A percentile compares a stretch with the other conserved stretches of the same genome.
These are phyloP conservation scores for Rutilus rutilus DNA, from an alignment of 2,113 vertebrate species.

Conservation along the genomic window DNA sequence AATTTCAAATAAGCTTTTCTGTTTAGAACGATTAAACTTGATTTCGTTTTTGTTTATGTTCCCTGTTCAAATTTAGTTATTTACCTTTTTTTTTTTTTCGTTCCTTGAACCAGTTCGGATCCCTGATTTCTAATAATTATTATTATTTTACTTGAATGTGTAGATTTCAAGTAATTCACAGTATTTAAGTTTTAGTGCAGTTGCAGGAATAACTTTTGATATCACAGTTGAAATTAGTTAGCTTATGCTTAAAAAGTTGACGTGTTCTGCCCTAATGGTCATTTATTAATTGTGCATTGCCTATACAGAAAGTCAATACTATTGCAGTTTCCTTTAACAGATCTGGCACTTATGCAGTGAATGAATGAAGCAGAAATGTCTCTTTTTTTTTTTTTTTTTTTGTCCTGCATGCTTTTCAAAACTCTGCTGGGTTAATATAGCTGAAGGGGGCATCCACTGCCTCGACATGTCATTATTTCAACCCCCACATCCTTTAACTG, in stretches of 20 bases:
- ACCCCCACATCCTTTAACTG: slow-evolving; percentile 57
- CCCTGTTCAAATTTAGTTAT: too few species aligned
- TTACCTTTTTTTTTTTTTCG: too few species aligned
- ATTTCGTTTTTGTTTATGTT: too few species aligned
- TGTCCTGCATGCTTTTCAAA: slow-evolving; percentile 29
- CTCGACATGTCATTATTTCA: slow-evolving; percentile 69
- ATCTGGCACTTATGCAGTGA: not conserved
- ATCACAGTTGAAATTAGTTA: not conserved
- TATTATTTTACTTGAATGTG: not conserved
- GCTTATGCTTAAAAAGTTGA: not conserved
- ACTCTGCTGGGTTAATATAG: slow-evolving; percentile 57
- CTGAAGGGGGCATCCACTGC: slow-evolving; percentile 63
- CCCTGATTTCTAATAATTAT: too few species aligned
- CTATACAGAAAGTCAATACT: not conserved
- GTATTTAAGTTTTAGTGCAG: not conserved
- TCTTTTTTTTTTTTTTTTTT: slow-evolving; percentile 28
- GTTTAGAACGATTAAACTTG: too few species aligned
- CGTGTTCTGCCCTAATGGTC: not conserved
- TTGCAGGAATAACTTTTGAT: not conserved
- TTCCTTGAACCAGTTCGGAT: too few species aligned
- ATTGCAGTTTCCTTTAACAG: not conserved
- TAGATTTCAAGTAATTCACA: not conserved
- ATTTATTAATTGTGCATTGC: not conserved
- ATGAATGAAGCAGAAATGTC: not conserved
- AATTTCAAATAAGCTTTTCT: too few species aligned